These are phyloP conservation scores for Dicyrtomina minuta DNA, from an alignment of 2,888 invertebrate species.

Conservation along the genomic window DNA sequence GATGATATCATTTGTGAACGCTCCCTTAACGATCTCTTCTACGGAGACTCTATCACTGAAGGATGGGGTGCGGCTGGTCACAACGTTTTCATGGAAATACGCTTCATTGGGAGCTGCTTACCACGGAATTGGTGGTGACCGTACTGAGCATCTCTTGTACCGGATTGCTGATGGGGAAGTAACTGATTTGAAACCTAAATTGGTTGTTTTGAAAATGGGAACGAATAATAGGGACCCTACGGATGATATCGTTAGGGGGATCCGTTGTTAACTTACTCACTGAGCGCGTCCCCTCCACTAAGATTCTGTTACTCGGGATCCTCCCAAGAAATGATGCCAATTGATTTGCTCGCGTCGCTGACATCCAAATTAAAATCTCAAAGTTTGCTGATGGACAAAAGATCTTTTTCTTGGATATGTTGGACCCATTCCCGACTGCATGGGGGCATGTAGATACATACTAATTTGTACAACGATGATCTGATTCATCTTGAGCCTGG, in stretches of 20 bases:
- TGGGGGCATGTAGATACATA: constrained; percentile 33
- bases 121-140: constrained; percentile 31
- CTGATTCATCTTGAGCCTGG: constrained; percentile 37
- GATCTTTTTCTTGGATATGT: constrained; percentile 47
- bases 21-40: too few relatives aligned
- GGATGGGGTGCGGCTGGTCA: constrained; percentile 18
- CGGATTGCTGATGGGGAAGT: constrained; percentile 24
- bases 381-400: constrained; percentile 41
- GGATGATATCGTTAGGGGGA: constrained; percentile 26
- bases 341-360: constrained; percentile 8
- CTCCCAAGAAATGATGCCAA: constrained; percentile 26
- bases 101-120: constrained; percentile 28
- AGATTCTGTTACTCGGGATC: constrained; percentile 37
- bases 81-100: constrained; percentile 10
- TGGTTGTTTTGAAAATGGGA: not conserved
- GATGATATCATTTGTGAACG: too few relatives aligned
- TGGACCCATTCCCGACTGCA: constrained; percentile 39
- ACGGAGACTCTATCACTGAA: constrained; percentile 29
- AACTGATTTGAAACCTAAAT: constrained; percentile 9
- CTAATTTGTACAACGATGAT: constrained; percentile 36
- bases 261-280: constrained; percentile 26
- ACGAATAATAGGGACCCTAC: not conserved
- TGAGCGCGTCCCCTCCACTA: constrained; percentile 34
- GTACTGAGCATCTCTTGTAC: constrained; percentile 27
- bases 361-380: constrained; percentile 29